Base-by-base conservation (phyloP, 2,113 vertebrate genomes). In the Spermophilus dauricus region DNA sequence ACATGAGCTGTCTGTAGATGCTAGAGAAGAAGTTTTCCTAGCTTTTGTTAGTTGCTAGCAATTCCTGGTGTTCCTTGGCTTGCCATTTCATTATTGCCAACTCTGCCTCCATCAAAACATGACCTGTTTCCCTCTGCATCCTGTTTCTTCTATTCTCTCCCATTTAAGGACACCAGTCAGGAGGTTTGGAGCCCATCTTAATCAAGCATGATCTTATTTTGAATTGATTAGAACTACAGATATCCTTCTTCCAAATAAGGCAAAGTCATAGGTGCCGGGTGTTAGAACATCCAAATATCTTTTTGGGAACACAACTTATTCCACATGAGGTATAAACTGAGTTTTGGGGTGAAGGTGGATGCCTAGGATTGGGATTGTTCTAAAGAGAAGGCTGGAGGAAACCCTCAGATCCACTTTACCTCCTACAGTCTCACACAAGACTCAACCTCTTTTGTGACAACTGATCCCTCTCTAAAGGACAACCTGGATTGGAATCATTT, bases 391-490 rank as follows among this genome's bases (percentile, higher is more conserved):
- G 34, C 20, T 58, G 30, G 45, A 10, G 70, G 11, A 45, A 80
- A 42, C 16, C 12, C 42, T 39, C 11, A 56, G 45, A 73, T 48
- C 51, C 67, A 69, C 8, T 32, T 53, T 2, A 18, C 5, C 37
- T 83, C 42, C 32, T 69, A 84, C 16, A 53, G 16, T 65, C 86
- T 76, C 18, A 86, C n/a, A 37, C 14, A 58, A 81, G 42, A 87
- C 11, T 69, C 72, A 76, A 28, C n/a, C 13, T 67, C 61, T 95
- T 63, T 83, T 78, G 51, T 92, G 67, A 91, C 39, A 88, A 70
- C 61, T 26, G 77, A 93, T 73, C 12, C 18, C 17, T 97, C 81
- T 92, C 34, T 53, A 96, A 95, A 73, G 92, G 89, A 42, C 34
- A 91, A 69, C 39, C 11, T 70, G 45, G 53, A 42, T 81, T 83